phyloP scores from a whole-genome alignment of 2,888 invertebrate genomes.

The Drosophila buzzatii region DNA sequence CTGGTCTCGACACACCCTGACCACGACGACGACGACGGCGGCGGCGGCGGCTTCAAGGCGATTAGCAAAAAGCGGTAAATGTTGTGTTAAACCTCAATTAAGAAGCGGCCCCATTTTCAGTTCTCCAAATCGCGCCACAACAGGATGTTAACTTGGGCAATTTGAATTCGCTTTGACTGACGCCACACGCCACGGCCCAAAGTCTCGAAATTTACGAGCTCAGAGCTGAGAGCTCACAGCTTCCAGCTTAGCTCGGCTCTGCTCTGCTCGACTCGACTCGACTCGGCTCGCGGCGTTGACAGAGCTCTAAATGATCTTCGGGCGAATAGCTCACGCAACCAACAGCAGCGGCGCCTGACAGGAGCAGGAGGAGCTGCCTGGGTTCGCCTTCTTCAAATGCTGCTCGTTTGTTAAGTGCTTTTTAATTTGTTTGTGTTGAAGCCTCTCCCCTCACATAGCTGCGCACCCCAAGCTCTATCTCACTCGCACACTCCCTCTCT shows the following conservation, averaged over 20 bases:
- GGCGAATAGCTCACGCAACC: constrained; percentile 39
- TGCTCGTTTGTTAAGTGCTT: constrained; percentile 72
- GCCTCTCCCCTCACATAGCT: constrained; percentile 18
- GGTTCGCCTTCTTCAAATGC: constrained; percentile 13
- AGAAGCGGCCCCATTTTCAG: constrained; percentile 45
- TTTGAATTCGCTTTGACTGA: constrained; percentile 80
- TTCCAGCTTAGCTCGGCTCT: not conserved
- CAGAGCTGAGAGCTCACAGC: not conserved
- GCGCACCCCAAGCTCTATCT: not conserved
- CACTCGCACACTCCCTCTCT: not conserved
- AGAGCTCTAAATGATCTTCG: constrained; percentile 61
- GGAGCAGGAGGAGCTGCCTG: constrained; percentile 38
- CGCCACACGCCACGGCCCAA: constrained; percentile 79
- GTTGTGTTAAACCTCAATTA: constrained; percentile 83
- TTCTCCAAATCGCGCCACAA: constrained; percentile 50
- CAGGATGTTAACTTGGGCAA: constrained; percentile 74
- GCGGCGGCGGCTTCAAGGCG: constrained; percentile 71
- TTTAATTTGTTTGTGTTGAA: constrained; percentile 76
- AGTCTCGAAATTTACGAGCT: constrained; percentile 64
- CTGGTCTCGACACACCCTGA: constrained; percentile 40
- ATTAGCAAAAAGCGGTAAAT: constrained; percentile 83
- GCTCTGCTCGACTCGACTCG: not conserved
- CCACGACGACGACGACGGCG: constrained; percentile 15
- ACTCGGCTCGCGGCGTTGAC: constrained; percentile 52
- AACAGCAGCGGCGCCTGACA: constrained; percentile 49